Percentiles rank a stretch among this genome's conserved stretches.
Conservation (phyloP, 2,888 invertebrate genomes). For the Diploptera punctata region DNA sequence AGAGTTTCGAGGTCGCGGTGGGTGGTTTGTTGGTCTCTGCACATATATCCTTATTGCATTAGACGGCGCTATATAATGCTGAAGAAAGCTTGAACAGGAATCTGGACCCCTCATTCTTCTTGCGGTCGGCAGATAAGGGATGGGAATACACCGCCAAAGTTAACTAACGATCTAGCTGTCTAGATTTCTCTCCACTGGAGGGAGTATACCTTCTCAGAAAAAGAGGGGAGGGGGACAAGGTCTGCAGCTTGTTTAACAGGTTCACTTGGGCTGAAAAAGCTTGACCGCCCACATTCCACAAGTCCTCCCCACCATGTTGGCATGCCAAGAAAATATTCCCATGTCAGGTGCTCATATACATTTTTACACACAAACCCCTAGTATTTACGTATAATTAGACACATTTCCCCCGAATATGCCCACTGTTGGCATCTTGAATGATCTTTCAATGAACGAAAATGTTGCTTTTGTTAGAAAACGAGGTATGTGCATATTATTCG, state of each 20-base stretch:
- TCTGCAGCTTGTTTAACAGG: conserved; percentile 32
- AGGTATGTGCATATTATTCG: too few relatives aligned
- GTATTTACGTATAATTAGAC: too few relatives aligned
- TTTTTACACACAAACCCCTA: too few relatives aligned
- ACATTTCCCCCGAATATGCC: too few relatives aligned
- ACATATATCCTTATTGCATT: too few relatives aligned
- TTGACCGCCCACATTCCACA: conserved; percentile 37
- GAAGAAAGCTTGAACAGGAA: too few relatives aligned
- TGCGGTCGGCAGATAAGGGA: neutral
- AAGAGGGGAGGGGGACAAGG: conserved; percentile 7
- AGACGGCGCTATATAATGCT: too few relatives aligned
- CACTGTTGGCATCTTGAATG: too few relatives aligned
- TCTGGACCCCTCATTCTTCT: conserved; percentile 10
- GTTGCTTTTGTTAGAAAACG: too few relatives aligned
- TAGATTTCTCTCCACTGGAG: neutral
- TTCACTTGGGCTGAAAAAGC: conserved; percentile 1
- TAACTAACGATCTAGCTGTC: conserved; percentile 11
- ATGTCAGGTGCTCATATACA: neutral
- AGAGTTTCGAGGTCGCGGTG: too few relatives aligned
- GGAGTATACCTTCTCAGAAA: conserved; percentile 14
- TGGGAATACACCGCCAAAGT: conserved; percentile 24
- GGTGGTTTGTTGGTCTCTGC: too few relatives aligned
- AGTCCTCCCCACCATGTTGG: conserved; percentile 6
- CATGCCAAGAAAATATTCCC: neutral
- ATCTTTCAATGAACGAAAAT: too few relatives aligned